phyloP scores from a whole-genome alignment of 37 sponge, comb jelly and placozoan species.

The Haliclona indistincta region DNA sequence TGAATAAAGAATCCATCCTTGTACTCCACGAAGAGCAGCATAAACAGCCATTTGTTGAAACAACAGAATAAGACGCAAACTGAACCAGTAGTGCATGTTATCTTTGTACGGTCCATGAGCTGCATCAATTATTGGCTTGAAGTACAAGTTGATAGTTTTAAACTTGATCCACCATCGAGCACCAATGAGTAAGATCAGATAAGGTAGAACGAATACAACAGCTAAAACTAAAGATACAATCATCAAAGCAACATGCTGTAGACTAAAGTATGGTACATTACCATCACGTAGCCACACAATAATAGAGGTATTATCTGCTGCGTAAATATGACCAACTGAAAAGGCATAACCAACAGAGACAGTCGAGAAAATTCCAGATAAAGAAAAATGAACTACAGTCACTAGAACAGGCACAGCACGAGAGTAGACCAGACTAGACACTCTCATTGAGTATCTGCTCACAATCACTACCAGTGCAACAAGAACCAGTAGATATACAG shows the following conservation, averaged over 20 bases:
- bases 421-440: conserved; percentile 7
- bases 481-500: conserved; percentile 28
- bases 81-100: background rate
- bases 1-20: background rate
- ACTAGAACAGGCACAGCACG: conserved; percentile 45
- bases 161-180: background rate
- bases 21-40: background rate
- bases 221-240: background rate
- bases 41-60: background rate
- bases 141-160: background rate
- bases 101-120: background rate
- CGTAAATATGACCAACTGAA: background rate
- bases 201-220: background rate
- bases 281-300: background rate
- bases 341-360: conserved; percentile 14
- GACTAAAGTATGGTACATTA: background rate
- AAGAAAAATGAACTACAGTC: conserved; percentile 40
- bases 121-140: background rate
- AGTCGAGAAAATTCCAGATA: conserved; percentile 14
- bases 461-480: background rate
- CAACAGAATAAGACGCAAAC: background rate
- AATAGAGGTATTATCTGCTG: background rate
- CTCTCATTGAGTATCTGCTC: background rate
- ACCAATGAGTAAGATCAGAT: background rate
- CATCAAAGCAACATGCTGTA: background rate